A percentile compares a stretch with the other conserved stretches of the same genome.
phyloP scores from a whole-genome alignment of 2,113 vertebrate genomes.

The Cyanoderma ruficeps region DNA sequence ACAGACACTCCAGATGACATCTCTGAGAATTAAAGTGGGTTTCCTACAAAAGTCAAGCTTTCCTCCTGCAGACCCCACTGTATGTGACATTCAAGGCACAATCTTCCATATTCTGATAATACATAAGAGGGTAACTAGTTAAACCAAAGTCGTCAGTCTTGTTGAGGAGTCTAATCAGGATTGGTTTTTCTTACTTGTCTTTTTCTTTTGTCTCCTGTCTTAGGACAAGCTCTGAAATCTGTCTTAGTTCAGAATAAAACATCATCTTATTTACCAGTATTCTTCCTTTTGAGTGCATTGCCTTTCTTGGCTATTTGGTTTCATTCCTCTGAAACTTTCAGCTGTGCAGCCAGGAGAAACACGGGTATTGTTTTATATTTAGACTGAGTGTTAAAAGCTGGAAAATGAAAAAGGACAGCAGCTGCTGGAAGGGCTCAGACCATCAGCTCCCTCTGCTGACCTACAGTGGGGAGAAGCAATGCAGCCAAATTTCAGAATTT shows the following conservation, averaged over 20 bases:
- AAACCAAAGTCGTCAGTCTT: rapidly evolving
- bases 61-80: neutral
- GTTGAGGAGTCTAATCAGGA: neutral
- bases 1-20: neutral
- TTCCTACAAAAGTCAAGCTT: neutral
- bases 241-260: neutral
- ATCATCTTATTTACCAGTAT: neutral
- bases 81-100: neutral
- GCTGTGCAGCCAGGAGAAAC: neutral
- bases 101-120: neutral
- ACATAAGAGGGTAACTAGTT: neutral
- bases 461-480: neutral
- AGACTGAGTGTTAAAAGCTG: neutral
- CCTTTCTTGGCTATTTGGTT: constrained; percentile 24
- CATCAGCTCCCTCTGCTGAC: constrained; percentile 62
- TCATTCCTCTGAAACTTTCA: neutral
- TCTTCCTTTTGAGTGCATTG: neutral
- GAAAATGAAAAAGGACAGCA: neutral
- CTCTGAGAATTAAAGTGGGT: neutral
- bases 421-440: constrained; percentile 24
- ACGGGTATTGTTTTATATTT: constrained; percentile 23
- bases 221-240: neutral
- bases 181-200: neutral
- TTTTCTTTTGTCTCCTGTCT: neutral
- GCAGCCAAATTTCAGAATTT: neutral